Base-by-base conservation (phyloP, 1,140 invertebrate genomes). In the Pygmarrhopalites habei region DNA sequence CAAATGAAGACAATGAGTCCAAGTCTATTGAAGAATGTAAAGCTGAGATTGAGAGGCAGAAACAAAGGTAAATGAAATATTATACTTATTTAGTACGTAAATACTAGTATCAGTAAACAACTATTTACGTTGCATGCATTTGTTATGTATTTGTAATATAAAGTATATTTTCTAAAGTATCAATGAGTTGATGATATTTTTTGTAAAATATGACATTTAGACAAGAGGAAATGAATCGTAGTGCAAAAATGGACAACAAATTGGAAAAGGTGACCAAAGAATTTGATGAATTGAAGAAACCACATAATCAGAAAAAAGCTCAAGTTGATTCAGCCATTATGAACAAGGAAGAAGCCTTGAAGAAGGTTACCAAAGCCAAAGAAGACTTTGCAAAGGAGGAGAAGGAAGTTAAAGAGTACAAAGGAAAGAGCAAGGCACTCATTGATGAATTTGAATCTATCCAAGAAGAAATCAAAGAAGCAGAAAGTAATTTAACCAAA, bases 201-300 rank as follows among this genome's bases (percentile, higher is more conserved):
- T n/a, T n/a, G n/a, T n/a, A n/a, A n/a, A n/a, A n/a, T n/a, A n/a
- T n/a, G n/a, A n/a, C n/a, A n/a, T n/a, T n/a, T n/a, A 56, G 53
- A 23, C 53, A 56, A 25, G 53, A 56, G 10, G 53, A 56, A 12
- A 12, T 56, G 21, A 26, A 15, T 28, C 49, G 49, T 19, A 30
- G 39, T 10, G 26, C 29, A 19, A 29, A 41, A 35, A 23, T 14
- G 14, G 35, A 86, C 66, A 79, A 92, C 66, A 91, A 96, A 75
- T 75, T 95, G 23, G 91, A 97, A 69, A 86, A 92, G 73, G 81
- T 92, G 39, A 84, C 81, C 21, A 85, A 85, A 72, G 82, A 56
- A 23, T 56, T n/a, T n/a, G 53, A 56, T 39, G 30, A n/a, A 5
- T 14, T 56, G 4, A 56, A 56, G 25, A n/a, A 26, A n/a, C 53